Evolutionary conservation across 2,888 invertebrate species (phyloP).

Genomic region (Stenichneumon culpator): DNA sequence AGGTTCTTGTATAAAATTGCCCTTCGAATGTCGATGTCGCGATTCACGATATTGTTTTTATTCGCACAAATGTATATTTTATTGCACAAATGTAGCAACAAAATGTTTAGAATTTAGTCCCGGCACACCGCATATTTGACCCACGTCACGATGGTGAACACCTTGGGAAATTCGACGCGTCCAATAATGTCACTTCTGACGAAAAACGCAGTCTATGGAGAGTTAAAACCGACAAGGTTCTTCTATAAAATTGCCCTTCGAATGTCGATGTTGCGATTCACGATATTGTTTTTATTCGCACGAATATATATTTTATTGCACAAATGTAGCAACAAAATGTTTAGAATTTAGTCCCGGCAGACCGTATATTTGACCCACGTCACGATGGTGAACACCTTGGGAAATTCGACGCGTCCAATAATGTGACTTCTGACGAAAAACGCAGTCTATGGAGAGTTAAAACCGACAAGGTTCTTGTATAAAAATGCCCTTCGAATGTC

Average conservation of each 20-base stretch:
- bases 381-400: background rate
- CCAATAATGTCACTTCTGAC: background rate
- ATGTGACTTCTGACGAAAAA: background rate
- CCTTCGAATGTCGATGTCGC: too few species aligned
- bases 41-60: too few species aligned
- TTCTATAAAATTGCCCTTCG: too few species aligned
- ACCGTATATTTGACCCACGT: background rate
- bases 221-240: background rate
- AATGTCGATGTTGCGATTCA: too few species aligned
- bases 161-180: background rate
- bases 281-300: too few species aligned
- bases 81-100: too few species aligned
- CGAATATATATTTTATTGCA: too few species aligned
- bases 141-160: background rate
- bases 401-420: background rate
- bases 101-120: slow-evolving; percentile 56
- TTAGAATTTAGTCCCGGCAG: slow-evolving; percentile 54
- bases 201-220: background rate
- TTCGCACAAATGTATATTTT: too few species aligned
- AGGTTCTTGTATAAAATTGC: too few species aligned
- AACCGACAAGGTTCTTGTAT: too few species aligned
- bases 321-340: slow-evolving; percentile 35
- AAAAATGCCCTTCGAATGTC: too few species aligned
- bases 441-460: background rate
- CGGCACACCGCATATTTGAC: slow-evolving; percentile 17